These are phyloP conservation scores for Drosophila ficusphila DNA, from an alignment of 1,140 invertebrate species.

Conservation along the genomic window DNA sequence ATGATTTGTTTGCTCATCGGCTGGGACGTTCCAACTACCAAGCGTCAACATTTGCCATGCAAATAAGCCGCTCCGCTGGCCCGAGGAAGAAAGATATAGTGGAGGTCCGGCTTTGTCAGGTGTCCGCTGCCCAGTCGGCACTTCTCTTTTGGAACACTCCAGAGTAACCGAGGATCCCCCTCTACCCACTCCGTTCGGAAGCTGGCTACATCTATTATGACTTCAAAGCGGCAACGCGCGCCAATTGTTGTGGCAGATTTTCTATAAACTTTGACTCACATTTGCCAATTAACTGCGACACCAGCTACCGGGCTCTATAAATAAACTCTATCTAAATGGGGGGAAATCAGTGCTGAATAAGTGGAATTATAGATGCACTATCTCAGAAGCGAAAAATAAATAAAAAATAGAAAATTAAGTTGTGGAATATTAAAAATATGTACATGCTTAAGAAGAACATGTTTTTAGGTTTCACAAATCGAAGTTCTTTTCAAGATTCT, in stretches of 20 bases:
- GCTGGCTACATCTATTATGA: slow-evolving; percentile 72
- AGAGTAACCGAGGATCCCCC: too few species aligned
- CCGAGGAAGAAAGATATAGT: not conserved
- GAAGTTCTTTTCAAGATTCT: too few species aligned
- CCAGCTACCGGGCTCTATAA: slow-evolving; percentile 75
- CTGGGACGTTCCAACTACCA: slow-evolving; percentile 66
- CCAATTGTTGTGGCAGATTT: slow-evolving; percentile 79
- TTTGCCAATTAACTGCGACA: slow-evolving; percentile 83
- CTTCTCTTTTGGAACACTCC: slow-evolving; percentile 29
- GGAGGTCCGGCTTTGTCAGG: slow-evolving; percentile 62
- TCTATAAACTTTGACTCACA: slow-evolving; percentile 81
- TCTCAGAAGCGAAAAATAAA: not conserved
- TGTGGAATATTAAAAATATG: not conserved
- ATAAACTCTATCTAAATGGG: slow-evolving; percentile 63
- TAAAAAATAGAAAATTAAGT: not conserved
- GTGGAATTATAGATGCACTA: slow-evolving; percentile 32
- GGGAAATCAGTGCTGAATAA: not conserved
- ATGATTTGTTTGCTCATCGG: slow-evolving; percentile 76
- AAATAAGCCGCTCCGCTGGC: slow-evolving; percentile 56
- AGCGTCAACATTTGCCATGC: slow-evolving; percentile 73
- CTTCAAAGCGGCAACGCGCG: slow-evolving; percentile 76
- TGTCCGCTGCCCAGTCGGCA: slow-evolving; percentile 58
- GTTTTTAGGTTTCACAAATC: too few species aligned
- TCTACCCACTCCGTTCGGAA: not conserved
- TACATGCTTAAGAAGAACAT: too few species aligned